phyloP scores from a whole-genome alignment of 1,140 invertebrate genomes.

The Lutraria rhynchaena region DNA sequence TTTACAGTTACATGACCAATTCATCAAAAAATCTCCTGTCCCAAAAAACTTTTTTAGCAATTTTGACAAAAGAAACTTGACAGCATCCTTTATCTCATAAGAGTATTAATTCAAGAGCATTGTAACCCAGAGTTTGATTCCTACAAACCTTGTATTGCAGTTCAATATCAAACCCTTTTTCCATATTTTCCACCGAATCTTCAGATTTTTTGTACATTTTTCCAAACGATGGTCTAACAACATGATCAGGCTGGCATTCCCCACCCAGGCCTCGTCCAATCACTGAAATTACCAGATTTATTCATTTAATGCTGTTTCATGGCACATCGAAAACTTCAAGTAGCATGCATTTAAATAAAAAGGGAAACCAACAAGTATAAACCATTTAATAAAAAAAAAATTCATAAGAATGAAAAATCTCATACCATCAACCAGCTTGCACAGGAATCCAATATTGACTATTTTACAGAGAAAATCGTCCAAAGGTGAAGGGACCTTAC shows the following conservation, averaged over 20 bases:
- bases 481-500: neutral
- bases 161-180: slow-evolving; percentile 48
- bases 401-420: no score
- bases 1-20: no score
- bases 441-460: slow-evolving; percentile 11
- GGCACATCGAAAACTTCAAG: no score
- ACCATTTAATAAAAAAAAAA: neutral
- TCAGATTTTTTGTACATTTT: slow-evolving; percentile 35
- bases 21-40: no score
- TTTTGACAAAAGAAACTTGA: no score
- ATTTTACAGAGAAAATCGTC: neutral
- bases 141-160: slow-evolving; percentile 45
- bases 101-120: neutral
- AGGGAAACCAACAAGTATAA: neutral
- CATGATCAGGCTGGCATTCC: slow-evolving; percentile 27
- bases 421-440: slow-evolving; percentile 39
- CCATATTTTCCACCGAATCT: slow-evolving; percentile 19
- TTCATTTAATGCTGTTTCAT: no score
- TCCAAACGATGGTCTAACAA: slow-evolving; percentile 33
- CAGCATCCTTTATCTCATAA: neutral
- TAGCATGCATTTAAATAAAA: no score
- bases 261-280: slow-evolving; percentile 5
- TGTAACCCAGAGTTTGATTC: neutral
- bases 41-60: no score
- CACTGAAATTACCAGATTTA: slow-evolving; percentile 2